phyloP scores from a whole-genome alignment of 2,888 invertebrate genomes.

The Lepidonotus clava region DNA sequence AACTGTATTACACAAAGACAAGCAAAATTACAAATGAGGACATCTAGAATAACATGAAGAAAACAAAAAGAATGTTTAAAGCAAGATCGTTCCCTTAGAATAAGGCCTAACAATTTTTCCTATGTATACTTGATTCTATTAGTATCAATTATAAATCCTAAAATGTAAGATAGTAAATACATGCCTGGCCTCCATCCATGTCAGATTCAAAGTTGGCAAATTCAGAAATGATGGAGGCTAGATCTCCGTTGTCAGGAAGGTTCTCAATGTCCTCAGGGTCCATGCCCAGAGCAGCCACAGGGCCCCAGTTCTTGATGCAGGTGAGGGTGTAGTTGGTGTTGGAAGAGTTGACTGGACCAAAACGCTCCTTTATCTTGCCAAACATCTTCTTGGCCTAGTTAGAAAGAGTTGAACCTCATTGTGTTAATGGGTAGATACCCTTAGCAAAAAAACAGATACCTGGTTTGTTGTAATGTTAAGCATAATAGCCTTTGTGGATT shows the following conservation, averaged over 20 bases:
- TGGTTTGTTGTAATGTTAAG: too few relatives aligned
- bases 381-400: conserved; percentile 29
- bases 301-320: conserved; percentile 17
- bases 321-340: conserved; percentile 41
- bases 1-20: too few relatives aligned
- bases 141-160: neutral
- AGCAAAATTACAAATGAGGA: neutral
- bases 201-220: neutral
- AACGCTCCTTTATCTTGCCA: neutral
- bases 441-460: too few relatives aligned
- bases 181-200: conserved; percentile 9
- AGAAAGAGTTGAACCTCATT: neutral
- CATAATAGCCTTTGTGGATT: too few relatives aligned
- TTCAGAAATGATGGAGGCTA: neutral
- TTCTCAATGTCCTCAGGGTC: conserved; percentile 19
- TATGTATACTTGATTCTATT: neutral
- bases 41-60: neutral
- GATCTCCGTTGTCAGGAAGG: conserved; percentile 29
- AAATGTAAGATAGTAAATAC: neutral
- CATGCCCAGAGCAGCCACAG: conserved; percentile 6
- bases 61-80: neutral
- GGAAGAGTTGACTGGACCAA: neutral
- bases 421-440: neutral
- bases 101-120: too few relatives aligned
- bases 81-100: neutral